Conservation (phyloP, 2,888 invertebrate genomes). For the Octodonta nipae region DNA sequence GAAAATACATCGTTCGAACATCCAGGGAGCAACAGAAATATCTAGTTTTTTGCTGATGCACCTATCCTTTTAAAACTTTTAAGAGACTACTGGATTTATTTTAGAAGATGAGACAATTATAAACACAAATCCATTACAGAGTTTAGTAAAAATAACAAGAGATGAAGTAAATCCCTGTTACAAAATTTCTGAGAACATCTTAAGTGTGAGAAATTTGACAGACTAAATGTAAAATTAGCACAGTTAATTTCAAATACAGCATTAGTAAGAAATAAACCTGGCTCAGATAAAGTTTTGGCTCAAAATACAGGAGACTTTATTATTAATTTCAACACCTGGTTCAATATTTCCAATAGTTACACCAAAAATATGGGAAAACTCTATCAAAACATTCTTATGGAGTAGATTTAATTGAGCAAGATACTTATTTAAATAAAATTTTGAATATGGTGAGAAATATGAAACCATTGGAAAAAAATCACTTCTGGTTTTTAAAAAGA, state of each 20-base stretch:
- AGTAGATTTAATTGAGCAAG: no score
- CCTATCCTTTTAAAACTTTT: constrained; percentile 6
- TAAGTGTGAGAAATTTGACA: constrained; percentile 6
- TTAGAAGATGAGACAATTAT: not conserved
- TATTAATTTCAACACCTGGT: constrained; percentile 6
- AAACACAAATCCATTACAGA: constrained; percentile 1
- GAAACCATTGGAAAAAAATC: constrained; percentile 5
- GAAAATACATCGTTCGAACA: constrained; percentile 11
- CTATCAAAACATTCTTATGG: constrained; percentile 7
- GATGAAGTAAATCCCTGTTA: constrained; percentile 5
- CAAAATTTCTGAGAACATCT: constrained; percentile 3
- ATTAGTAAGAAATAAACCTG: constrained; percentile 4
- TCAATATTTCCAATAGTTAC: constrained; percentile 9
- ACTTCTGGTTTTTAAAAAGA: constrained; percentile 8
- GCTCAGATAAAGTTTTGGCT: constrained; percentile 2
- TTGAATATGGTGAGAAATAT: not conserved
- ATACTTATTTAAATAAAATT: constrained; percentile 6
- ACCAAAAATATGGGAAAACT: not conserved
- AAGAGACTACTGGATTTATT: constrained; percentile 8
- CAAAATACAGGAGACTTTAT: constrained; percentile 9
- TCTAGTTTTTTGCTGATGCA: constrained; percentile 10
- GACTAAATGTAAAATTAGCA: constrained; percentile 7
- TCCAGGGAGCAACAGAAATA: constrained; percentile 8
- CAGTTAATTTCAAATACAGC: constrained; percentile 8
- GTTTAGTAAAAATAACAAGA: constrained; percentile 1